Base-by-base conservation (phyloP, 2,888 invertebrate species). In the Nomada ruficornis region DNA sequence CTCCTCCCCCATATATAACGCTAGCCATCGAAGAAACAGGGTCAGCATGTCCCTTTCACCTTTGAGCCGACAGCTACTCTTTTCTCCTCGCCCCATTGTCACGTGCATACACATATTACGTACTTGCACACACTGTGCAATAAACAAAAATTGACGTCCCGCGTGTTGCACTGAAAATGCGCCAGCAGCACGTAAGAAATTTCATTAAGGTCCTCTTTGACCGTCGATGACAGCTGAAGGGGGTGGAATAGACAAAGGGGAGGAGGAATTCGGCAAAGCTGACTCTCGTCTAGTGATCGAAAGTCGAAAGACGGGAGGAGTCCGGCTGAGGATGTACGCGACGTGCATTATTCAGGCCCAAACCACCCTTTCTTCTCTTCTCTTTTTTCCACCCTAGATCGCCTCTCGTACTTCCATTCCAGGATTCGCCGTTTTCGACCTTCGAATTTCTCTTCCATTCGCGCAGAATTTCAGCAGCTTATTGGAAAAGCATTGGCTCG, bases 401-500 rank as follows among this genome's bases (percentile, higher is more conserved):
- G 60, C 42, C 36, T 36, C n/a, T 62, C 63, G 15, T 23, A 10
- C 47, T 47, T n/a, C 5, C 23, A 26, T 20, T 69, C 15, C 47
- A 23, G 26, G 44, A 36, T 71, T 52, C 62, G 11, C 18, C 62
- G 23, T 73, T 65, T 59, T 75, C 64, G 77, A 62, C 72, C 62
- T 67, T 62, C 54, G 63, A 69, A 54, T 81, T 69, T 71, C 76
- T 77, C 79, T 36, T 63, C 44, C 70, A 60, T 67, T 71, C 68
- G 54, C 26, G 47, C 55, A 29, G 80, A 84, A 84, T 82, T 87
- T 83, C 78, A 62, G 72, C 76, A 83, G 80, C 86, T 89, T 89
- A 90, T 89, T 86, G 89, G 83, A 85, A 88, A 87, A 85, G 76
- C 85, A 83, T 88, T 65, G 80, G 75, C 64, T 65, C 71, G 75